Base-by-base conservation (phyloP, 2,888 invertebrate genomes). In the Cecidostiba fungosa region DNA sequence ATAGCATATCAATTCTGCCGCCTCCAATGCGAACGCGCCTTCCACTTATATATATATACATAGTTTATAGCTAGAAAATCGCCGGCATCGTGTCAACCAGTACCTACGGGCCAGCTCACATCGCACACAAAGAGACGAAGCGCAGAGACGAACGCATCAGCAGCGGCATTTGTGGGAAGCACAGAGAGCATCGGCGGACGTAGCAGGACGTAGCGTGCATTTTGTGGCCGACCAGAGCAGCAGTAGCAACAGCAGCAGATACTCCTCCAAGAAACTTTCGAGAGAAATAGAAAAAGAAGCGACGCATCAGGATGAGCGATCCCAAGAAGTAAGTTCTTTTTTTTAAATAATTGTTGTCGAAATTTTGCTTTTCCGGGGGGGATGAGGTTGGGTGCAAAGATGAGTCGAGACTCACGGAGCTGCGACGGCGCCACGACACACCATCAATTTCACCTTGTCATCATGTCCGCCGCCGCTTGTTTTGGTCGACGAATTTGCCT, bases 371-470 rank as follows among this genome's bases (percentile, higher is more conserved):
- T 19, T n/a, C 8, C 29, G 29, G 19, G 19, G 19, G 1, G 3
- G 1, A 70, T 36, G 32, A 10, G 36, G n/a, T 19, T 36, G n/a
- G 32, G n/a, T 43, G 8, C 19, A 36, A 10, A 36, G 39, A 36
- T 39, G n/a, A n/a, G 23, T 50, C 50, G 50, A 16, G 50, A 19
- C 19, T 59, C 54, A 4, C 54, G n/a, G 8, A 59, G 54, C 54
- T 59, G 54, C 54, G 19, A 4, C 47, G 54, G 50, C 82, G 47
- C 43, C 23, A 39, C 77, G 36, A 70, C 66, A 12, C 89, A 89
- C 89, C 90, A 91, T 91, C 93, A 93, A 94, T 93, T 93, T 91
- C 91, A 93, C 93, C 90, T 92, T 94, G 94, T 94, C 94, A 94
- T 94, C 93, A 93, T 94, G 93, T 93, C 93, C 93, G 90, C 78